Evolutionary conservation across 2,113 vertebrate genomes (phyloP).

Genomic region (Vulpes ferrilata): DNA sequence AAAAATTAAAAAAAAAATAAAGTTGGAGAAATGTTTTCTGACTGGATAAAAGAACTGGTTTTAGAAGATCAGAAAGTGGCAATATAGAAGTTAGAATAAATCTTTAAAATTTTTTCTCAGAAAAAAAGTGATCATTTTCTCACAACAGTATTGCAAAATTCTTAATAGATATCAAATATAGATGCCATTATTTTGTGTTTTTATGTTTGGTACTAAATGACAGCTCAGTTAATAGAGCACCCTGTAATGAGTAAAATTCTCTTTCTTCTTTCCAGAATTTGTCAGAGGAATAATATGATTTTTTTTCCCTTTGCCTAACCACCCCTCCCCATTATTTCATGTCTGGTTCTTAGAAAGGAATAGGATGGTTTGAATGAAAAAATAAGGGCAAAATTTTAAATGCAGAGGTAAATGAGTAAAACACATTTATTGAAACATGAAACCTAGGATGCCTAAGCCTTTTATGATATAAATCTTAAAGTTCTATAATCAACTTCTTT

Average conservation of each 20-base stretch:
- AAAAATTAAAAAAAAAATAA: not conserved
- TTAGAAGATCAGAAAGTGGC: not conserved
- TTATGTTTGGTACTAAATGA: not conserved
- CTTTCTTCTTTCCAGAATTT: conserved; percentile 9
- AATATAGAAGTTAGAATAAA: conserved; percentile 34
- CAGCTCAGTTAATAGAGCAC: not conserved
- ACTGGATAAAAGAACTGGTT: not conserved
- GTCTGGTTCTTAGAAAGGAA: conserved; percentile 17
- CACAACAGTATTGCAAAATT: not conserved
- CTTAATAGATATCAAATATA: not conserved
- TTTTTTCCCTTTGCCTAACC: not conserved
- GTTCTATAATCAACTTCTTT: not conserved
- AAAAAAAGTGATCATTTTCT: not conserved
- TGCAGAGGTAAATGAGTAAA: conserved; percentile 16
- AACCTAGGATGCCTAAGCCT: not conserved
- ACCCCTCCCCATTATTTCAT: not conserved
- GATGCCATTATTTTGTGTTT: not conserved
- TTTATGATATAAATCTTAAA: not conserved
- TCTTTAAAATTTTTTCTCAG: conserved; percentile 14
- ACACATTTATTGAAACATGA: not conserved
- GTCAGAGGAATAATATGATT: not conserved
- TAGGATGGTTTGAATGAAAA: not conserved
- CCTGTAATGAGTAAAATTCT: not conserved
- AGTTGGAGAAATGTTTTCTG: conserved; percentile 26
- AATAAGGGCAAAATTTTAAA: not conserved